These are phyloP conservation scores for Chaetorhynchus papuensis DNA, from an alignment of 2,113 vertebrate species.

Conservation along the genomic window DNA sequence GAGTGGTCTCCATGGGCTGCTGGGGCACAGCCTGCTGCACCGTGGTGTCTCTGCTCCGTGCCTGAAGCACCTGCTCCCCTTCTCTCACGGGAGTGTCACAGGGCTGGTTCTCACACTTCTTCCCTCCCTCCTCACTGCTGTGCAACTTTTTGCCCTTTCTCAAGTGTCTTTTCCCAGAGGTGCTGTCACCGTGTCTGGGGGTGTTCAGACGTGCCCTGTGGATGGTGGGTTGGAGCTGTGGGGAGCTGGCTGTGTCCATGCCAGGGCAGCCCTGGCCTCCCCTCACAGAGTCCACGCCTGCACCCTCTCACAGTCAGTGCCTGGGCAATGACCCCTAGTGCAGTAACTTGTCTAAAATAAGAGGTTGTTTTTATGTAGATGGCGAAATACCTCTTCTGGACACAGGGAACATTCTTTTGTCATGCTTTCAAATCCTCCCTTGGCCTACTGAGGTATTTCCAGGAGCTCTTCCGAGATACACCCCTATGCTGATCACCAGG, in stretches of 20 bases:
- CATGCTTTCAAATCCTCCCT: not conserved
- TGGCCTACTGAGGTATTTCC: not conserved
- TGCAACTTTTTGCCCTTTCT: fast-evolving
- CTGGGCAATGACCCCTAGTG: fast-evolving
- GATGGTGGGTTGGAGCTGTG: not conserved
- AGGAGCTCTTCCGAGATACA: not conserved
- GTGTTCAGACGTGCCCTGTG: fast-evolving
- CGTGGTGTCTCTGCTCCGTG: fast-evolving
- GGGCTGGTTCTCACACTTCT: not conserved
- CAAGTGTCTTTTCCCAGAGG: not conserved
- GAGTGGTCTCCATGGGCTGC: not conserved
- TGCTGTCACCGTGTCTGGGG: fast-evolving
- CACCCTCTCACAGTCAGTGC: fast-evolving
- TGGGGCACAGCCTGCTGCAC: not conserved
- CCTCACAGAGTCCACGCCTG: not conserved
- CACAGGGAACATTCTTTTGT: fast-evolving
- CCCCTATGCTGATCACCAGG: fast-evolving
- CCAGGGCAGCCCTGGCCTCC: not conserved
- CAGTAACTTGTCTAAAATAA: not conserved
- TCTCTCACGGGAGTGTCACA: not conserved
- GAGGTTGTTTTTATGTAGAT: not conserved
- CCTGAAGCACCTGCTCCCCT: not conserved
- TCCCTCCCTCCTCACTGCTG: not conserved
- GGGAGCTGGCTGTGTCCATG: fast-evolving
- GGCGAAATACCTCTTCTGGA: not conserved